phyloP scores from a whole-genome alignment of 2,888 invertebrate species.

The Cryptus armator region DNA sequence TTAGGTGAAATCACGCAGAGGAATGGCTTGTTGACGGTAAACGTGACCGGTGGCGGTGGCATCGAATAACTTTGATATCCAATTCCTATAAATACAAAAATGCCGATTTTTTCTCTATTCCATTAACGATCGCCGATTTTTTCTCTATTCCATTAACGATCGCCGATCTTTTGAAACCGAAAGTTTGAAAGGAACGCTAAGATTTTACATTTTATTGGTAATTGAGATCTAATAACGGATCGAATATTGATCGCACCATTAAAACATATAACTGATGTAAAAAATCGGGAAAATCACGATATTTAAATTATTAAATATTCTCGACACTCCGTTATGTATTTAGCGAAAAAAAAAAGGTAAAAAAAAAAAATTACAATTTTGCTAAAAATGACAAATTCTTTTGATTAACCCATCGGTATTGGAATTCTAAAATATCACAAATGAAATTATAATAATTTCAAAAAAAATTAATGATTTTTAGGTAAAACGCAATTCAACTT shows the following conservation, averaged over 20 bases:
- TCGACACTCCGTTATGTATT: not conserved
- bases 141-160: not conserved
- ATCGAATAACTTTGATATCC: slow-evolving; percentile 35
- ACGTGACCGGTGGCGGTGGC: slow-evolving; percentile 63
- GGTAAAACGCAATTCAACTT: not conserved
- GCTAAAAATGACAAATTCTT: not conserved
- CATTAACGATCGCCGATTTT: not conserved
- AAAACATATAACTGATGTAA: no score
- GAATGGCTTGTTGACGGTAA: slow-evolving; percentile 80
- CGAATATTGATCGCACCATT: no score
- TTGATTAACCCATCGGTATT: not conserved
- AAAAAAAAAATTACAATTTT: no score
- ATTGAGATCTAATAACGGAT: not conserved
- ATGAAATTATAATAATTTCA: not conserved
- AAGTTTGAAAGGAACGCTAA: no score
- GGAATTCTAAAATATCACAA: not conserved
- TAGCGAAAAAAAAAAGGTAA: not conserved
- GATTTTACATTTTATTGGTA: no score
- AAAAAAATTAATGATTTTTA: not conserved
- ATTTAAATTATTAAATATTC: not conserved
- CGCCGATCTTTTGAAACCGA: no score
- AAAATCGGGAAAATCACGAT: no score
- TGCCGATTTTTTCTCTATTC: not conserved
- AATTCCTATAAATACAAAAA: slow-evolving; percentile 64
- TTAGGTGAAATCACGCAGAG: slow-evolving; percentile 50